Percentiles rank a stretch among this genome's conserved stretches.
Evolutionary conservation across 2,113 vertebrate genomes (phyloP).

Genomic region (Notothenia rossii): DNA sequence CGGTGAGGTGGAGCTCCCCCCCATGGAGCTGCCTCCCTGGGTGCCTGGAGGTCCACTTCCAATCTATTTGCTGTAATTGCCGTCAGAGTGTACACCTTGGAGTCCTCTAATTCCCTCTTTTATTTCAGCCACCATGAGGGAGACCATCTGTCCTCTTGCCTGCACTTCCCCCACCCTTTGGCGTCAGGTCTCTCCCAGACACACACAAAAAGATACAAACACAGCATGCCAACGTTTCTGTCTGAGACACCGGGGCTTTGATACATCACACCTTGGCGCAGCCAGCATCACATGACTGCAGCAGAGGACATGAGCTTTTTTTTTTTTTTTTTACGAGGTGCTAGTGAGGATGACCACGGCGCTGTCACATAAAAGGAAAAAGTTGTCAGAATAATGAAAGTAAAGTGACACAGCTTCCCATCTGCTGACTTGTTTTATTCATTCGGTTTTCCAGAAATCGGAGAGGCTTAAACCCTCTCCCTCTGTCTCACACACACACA

Average conservation of each 20-base stretch:
- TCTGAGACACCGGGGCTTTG: conserved; percentile 58
- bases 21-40: conserved; percentile 85
- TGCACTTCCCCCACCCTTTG: conserved; percentile 68
- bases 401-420: conserved; percentile 59
- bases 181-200: conserved; percentile 61
- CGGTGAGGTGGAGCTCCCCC: conserved; percentile 90
- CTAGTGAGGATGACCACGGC: conserved; percentile 76
- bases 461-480: conserved; percentile 3
- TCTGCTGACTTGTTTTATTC: conserved; percentile 54
- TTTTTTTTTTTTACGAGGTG: conserved; percentile 80
- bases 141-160: conserved; percentile 95
- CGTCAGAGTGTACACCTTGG: conserved; percentile 95
- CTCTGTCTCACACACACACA: background rate
- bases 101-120: conserved; percentile 97
- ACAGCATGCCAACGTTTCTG: conserved; percentile 55
- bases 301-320: conserved; percentile 56
- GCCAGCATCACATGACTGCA: conserved; percentile 60
- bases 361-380: conserved; percentile 59
- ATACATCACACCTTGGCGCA: conserved; percentile 71
- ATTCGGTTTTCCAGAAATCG: conserved; percentile 28
- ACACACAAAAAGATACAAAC: too few relatives aligned
- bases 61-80: conserved; percentile 99
- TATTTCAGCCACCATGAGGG: conserved; percentile 97
- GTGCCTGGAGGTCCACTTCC: conserved; percentile 91
- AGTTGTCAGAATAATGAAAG: conserved; percentile 70